Conservation (phyloP, 2,888 invertebrate genomes). For the Xanthorhoe designata region DNA sequence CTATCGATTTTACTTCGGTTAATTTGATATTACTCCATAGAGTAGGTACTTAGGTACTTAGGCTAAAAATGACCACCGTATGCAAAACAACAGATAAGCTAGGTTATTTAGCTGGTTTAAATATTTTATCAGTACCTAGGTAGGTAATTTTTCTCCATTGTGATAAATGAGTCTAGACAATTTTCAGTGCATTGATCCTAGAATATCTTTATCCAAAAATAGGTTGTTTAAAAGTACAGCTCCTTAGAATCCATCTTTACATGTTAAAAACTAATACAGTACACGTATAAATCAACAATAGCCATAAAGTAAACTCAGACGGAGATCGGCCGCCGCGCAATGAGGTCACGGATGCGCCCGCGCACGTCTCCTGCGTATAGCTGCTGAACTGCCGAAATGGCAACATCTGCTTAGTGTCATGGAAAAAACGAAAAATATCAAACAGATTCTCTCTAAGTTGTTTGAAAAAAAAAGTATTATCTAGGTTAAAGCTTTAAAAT, state of each 20-base stretch:
- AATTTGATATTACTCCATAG: no score
- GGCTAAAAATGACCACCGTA: no score
- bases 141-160: no score
- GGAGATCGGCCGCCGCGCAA: conserved; percentile 69
- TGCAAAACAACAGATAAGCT: no score
- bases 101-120: no score
- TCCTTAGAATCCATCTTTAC: conserved; percentile 21
- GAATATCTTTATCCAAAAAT: not conserved
- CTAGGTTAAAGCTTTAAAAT: no score
- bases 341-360: conserved; percentile 75
- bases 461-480: no score
- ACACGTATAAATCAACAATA: conserved; percentile 44
- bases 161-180: not conserved
- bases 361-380: conserved; percentile 51
- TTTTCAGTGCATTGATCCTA: not conserved
- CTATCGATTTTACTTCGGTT: no score
- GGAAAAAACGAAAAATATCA: conserved; percentile 10
- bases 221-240: not conserved
- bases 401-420: conserved; percentile 25
- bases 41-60: no score
- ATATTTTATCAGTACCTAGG: no score
- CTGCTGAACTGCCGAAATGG: conserved; percentile 24
- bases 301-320: conserved; percentile 50
- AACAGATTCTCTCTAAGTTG: conserved; percentile 1
- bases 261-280: not conserved